Base-by-base conservation (phyloP, 2,113 vertebrate species). In the Parotia lawesii region DNA sequence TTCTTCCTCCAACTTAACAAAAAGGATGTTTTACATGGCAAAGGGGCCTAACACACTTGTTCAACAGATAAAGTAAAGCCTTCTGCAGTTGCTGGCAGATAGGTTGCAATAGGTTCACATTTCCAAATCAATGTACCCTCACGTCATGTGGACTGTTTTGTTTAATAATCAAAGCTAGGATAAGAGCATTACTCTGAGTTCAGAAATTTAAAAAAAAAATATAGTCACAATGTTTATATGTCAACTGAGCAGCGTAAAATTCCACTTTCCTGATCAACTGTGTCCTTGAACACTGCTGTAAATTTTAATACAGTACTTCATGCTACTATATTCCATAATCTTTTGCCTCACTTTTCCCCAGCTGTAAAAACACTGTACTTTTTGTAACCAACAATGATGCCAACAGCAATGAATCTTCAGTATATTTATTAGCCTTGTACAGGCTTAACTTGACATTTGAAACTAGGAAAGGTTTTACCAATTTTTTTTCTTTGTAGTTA, bases 361-460 rank as follows among this genome's bases (percentile, higher is more conserved):
- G 19, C 9, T 83, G 29, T 77, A 67, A 66, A 15, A 84, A 80
- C 66, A 47, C 22, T 58, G 23, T 65, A 47, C 38, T 27, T 84
- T 54, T 25, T 79, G 22, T 23, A 73, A 85, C 31, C 51, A 75
- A 21, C 54, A 48, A 3, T 4, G 21, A 58, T 23, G 44, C 45
- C 40, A 77, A 75, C 45, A 86, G 50, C 66, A 80, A 84, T 64
- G 92, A 91, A 74, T 95, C 94, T 94, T 78, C 90, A 90, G 57
- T 75, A 82, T 24, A 47, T 88, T 82, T 94, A 94, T 95, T 33
- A 3, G 84, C 70, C 93, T 95, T 33, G 8, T 78, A 90, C 78
- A 94, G 92, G 64, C 70, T 95, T 94, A 96, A 90, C 64, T 94
- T 96, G 93, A 96, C 91, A 96, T 96, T 94, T 97, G 85, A 92